Base-by-base conservation (phyloP, 1,140 invertebrate species). In the Sitophilus oryzae region DNA sequence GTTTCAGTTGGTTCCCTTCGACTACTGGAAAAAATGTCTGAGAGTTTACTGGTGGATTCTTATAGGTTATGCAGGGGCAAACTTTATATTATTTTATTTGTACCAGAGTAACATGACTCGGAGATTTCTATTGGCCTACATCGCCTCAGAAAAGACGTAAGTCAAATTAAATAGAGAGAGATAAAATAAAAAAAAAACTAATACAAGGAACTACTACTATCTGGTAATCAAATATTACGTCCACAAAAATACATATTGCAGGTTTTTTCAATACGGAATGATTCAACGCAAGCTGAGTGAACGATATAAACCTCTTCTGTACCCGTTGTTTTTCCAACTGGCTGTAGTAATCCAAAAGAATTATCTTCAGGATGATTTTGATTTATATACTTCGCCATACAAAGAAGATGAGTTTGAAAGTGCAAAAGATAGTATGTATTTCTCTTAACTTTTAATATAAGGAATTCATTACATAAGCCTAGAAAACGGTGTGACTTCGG, bases 301-400 rank as follows among this genome's bases (percentile, higher is more conserved):
- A 9, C 9, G 20, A 2, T 20, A 18, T 5, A 15, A 9, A 19
- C 18, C 41, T 1, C 41, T 55, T 9, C 44, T 35, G 2, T 47
- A 20, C 19, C 46, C 54, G 6, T 20, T 56, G 1, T 43, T 56
- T 20, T 56, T 56, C 18, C 54, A 56, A 37, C 22, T 56, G 8
- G 54, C 48, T 5, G 30, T 51, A 14, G 47, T 56, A 0, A 38
- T 56, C 6, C 54, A 56, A 22, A 35, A 50, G 11, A 5, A 51
- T 36, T 56, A 50, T 37, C 14, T 56, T 3, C 54, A 56, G 23
- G 11, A 50, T 5, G 30, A 43, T n/a, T 56, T 50, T 30, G 25
- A 56, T 25, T n/a, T 14, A 21, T 9, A 50, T 3, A 56, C 54
- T 35, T 49, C 46, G 9, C 54, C 54, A 3, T 11, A 6, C 25